Evolutionary conservation across 2,888 invertebrate species (phyloP).

Genomic region (Meta bourneti): DNA sequence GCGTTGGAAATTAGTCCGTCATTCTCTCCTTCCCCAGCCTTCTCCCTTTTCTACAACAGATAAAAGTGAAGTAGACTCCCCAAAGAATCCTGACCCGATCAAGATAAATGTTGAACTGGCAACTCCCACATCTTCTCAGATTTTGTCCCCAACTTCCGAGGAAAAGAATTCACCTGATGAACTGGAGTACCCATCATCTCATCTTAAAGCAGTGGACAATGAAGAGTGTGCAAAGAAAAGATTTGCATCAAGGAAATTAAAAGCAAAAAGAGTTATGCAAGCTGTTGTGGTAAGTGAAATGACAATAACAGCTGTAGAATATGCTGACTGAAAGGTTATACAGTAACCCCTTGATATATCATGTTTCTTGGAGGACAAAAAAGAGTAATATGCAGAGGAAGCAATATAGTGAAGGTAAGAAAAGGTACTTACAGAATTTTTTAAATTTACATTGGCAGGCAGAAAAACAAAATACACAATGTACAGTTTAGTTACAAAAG

Average conservation of each 20-base stretch:
- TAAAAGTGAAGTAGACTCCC: constrained; percentile 13
- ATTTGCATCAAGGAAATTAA: constrained; percentile 60
- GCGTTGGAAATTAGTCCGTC: constrained; percentile 72
- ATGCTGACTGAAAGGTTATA: too few relatives aligned
- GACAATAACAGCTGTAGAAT: too few relatives aligned
- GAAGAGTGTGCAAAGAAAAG: constrained; percentile 63
- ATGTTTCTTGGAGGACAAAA: too few relatives aligned
- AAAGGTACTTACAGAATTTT: too few relatives aligned
- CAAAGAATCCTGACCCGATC: constrained; percentile 14
- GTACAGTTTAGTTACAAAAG: too few relatives aligned
- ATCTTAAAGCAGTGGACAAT: constrained; percentile 59
- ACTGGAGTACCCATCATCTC: constrained; percentile 40
- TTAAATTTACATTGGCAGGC: too few relatives aligned
- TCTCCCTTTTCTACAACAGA: constrained; percentile 46
- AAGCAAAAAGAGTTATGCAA: constrained; percentile 73
- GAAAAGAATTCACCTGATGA: constrained; percentile 5
- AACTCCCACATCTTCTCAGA: constrained; percentile 65
- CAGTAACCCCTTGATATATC: too few relatives aligned
- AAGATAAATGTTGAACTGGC: constrained; percentile 47
- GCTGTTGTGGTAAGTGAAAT: constrained; percentile 73
- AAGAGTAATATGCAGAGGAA: too few relatives aligned
- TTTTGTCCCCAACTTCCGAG: constrained; percentile 31
- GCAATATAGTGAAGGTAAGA: too few relatives aligned
- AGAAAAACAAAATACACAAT: too few relatives aligned
- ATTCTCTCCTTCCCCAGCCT: constrained; percentile 75